A percentile compares a stretch with the other conserved stretches of the same genome.
Conservation (phyloP, 1,140 invertebrate genomes). For the Drosophila fuyamai region DNA sequence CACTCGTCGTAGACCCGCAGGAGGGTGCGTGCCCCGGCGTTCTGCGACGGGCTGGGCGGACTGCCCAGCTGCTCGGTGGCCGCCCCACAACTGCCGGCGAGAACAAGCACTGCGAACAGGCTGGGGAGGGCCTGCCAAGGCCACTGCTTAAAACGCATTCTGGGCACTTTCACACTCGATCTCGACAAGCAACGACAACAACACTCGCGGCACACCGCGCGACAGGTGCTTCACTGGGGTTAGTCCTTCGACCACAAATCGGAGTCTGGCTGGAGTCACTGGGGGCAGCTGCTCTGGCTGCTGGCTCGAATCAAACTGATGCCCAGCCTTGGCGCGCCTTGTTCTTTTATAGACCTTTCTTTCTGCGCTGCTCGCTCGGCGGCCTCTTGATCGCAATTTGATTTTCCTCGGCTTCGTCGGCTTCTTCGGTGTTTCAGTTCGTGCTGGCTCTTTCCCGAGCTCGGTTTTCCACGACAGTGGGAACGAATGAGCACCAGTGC, state of each 20-base stretch:
- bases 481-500: conserved; percentile 21
- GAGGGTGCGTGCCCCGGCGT: conserved; percentile 86
- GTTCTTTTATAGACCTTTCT: conserved; percentile 84
- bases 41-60: conserved; percentile 55
- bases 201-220: conserved; percentile 40
- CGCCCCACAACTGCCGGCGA: conserved; percentile 54
- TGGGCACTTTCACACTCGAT: conserved; percentile 25
- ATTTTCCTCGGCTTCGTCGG: conserved; percentile 67
- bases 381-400: conserved; percentile 68
- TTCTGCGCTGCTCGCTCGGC: conserved; percentile 25
- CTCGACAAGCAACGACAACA: conserved; percentile 13
- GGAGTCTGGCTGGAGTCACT: conserved; percentile 18
- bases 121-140: conserved; percentile 29
- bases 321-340: conserved; percentile 67
- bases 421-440: conserved; percentile 30
- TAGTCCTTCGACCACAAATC: conserved; percentile 44
- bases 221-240: conserved; percentile 43
- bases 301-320: conserved; percentile 78
- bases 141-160: conserved; percentile 59
- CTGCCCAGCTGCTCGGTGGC: conserved; percentile 69
- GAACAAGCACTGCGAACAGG: conserved; percentile 55
- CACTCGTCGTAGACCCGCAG: conserved; percentile 88
- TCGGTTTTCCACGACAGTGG: conserved; percentile 28
- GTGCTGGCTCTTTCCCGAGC: conserved; percentile 28
- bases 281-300: conserved; percentile 55